Conservation (phyloP, 2,113 vertebrate species). For the Psephotus haematonotus region DNA sequence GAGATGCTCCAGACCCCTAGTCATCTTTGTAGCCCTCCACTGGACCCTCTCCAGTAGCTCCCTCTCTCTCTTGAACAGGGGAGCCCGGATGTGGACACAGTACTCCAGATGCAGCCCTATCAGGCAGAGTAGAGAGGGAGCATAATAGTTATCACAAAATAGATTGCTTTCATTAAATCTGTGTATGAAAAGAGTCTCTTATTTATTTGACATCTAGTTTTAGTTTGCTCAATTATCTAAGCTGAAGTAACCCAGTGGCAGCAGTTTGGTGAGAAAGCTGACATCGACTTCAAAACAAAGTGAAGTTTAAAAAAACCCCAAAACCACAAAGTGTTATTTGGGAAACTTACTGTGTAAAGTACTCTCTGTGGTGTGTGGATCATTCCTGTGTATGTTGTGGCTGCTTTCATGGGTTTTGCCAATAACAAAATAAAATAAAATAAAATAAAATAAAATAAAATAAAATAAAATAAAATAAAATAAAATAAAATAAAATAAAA, state of each 20-base stretch:
- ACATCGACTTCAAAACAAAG: not conserved
- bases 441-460: not conserved
- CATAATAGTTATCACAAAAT: not conserved
- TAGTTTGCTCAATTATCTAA: not conserved
- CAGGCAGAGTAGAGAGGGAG: not conserved
- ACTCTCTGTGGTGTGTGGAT: not conserved
- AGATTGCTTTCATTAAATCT: slow-evolving; percentile 22
- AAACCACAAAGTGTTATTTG: not conserved
- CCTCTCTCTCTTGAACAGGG: not conserved
- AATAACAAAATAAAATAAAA: not conserved
- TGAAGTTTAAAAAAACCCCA: not conserved
- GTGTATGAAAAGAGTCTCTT: not conserved
- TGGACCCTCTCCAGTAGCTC: not conserved
- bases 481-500: not conserved
- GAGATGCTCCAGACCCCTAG: not conserved
- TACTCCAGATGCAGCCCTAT: not conserved
- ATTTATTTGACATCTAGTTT: not conserved
- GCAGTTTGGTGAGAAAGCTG: not conserved
- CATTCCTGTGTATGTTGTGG: not conserved
- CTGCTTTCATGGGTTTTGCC: not conserved
- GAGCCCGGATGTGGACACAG: not conserved
- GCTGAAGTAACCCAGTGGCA: not conserved
- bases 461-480: not conserved
- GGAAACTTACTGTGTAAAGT: not conserved
- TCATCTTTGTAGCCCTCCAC: not conserved